These are phyloP conservation scores for Noctilio leporinus DNA, from an alignment of 2,113 vertebrate species.

Conservation along the genomic window DNA sequence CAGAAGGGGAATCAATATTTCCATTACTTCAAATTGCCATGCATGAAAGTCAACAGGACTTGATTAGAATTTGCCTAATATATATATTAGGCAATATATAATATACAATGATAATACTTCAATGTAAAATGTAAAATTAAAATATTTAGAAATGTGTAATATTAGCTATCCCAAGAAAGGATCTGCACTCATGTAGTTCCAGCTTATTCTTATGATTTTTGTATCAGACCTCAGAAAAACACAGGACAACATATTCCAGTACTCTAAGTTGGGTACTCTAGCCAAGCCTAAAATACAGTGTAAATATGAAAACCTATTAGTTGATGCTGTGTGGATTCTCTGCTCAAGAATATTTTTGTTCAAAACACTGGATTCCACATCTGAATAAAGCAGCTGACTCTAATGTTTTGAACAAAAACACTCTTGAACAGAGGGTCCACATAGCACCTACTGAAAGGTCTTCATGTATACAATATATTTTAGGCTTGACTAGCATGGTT, in stretches of 20 bases:
- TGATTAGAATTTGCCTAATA: background rate
- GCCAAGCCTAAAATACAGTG: background rate
- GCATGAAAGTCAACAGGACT: background rate
- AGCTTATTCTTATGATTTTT: background rate
- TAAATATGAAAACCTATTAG: background rate
- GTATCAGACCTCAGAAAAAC: background rate
- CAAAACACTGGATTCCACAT: too few species aligned
- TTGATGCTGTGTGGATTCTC: background rate
- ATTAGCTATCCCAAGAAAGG: background rate
- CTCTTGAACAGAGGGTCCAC: too few species aligned
- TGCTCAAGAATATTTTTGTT: background rate
- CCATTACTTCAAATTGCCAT: background rate
- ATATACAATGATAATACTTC: background rate
- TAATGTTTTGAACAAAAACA: too few species aligned
- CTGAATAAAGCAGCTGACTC: too few species aligned
- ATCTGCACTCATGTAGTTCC: background rate
- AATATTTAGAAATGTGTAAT: background rate
- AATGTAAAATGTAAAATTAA: background rate
- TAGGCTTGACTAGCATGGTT: too few species aligned
- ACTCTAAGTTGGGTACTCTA: background rate
- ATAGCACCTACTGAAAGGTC: too few species aligned
- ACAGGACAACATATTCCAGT: background rate
- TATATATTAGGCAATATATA: too few species aligned
- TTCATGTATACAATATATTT: too few species aligned
- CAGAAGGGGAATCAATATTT: background rate